Evolutionary conservation across 2,113 vertebrate species (phyloP), one percentile per base, ranked within the genome.

Genomic region (Caloenas nicobarica): DNA sequence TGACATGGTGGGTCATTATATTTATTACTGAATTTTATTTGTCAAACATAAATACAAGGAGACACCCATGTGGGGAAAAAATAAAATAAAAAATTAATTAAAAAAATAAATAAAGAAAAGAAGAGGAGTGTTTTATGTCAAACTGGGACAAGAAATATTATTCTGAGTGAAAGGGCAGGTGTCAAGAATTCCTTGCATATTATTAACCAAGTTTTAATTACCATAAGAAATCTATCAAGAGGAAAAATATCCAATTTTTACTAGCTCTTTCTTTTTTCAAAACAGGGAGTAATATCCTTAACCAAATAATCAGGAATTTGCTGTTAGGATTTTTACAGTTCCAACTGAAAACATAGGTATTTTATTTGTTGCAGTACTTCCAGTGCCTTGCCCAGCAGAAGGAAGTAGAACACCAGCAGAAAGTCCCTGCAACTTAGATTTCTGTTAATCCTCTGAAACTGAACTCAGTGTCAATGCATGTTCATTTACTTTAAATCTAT

Each of bases 1-100:
- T 42, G 2, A 66, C 77, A 71, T 44, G 26, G 12, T 69, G 7
- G 42, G 31, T 89, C 73, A 80, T 69, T 90, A 50, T 28, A 87
- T 87, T 95, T 85, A 85, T 84, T 61, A 56, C 46, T 42, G 14
- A 57, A 69, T 42, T 88, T 85, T 92, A 90, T 94, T 91, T 91
- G 60, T 73, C 8, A 6, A 16, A 51, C 40, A 89, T 86, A 93
- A 92, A 90, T 71, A 81, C 31, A 79, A 65, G 25, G 62, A 90
- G 51, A 81, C 42, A 17, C 42, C 42, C 42, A 7, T 44, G 42
- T 44, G 42, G 42, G 42, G 16, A 17, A 44, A 44, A 44, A 44
- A 44, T 18, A 44, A 44, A 44, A 44, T 17, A 44, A 16, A 17
- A 38, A 38, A 9, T 38, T 42, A 42, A 42, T 16, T 16, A 16